These are phyloP conservation scores for Melanotaenia boesemani DNA, from an alignment of 2,797 vertebrate species.

Conservation along the genomic window DNA sequence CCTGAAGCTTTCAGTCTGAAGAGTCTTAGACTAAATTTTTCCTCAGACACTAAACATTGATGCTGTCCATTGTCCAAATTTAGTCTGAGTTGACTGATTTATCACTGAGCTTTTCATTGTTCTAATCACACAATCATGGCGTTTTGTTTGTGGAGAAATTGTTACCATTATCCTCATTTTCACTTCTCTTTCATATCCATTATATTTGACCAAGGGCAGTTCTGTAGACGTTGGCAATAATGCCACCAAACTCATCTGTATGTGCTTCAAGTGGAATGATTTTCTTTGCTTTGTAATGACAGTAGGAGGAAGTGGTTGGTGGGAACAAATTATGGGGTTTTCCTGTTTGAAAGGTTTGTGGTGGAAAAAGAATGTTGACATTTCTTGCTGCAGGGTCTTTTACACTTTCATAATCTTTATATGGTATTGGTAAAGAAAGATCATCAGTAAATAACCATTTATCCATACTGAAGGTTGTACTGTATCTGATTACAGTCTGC, in stretches of 20 bases:
- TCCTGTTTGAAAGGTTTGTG: conserved; percentile 27
- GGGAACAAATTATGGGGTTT: conserved; percentile 23
- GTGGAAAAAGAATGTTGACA: conserved; percentile 3
- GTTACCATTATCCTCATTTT: background rate
- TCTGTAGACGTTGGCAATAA: conserved; percentile 2
- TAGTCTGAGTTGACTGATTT: background rate
- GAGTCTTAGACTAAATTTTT: background rate
- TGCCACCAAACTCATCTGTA: conserved; percentile 4
- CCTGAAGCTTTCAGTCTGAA: background rate
- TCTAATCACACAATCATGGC: background rate
- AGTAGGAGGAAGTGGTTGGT: conserved; percentile 47
- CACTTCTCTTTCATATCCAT: background rate
- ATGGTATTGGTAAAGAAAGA: background rate
- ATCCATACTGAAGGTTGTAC: conserved; percentile 30
- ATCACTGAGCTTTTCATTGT: conserved; percentile 5
- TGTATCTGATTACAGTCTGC: conserved; percentile 16
- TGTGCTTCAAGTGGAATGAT: conserved; percentile 9
- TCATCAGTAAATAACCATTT: conserved; percentile 3
- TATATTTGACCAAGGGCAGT: background rate
- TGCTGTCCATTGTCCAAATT: background rate
- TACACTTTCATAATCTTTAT: background rate
- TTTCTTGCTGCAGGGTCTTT: conserved; percentile 23
- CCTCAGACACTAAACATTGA: background rate
- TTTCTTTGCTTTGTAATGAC: conserved; percentile 15
- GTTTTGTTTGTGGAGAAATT: background rate